Conservation (phyloP, 2,113 vertebrate species). For the Callipepla californica region DNA sequence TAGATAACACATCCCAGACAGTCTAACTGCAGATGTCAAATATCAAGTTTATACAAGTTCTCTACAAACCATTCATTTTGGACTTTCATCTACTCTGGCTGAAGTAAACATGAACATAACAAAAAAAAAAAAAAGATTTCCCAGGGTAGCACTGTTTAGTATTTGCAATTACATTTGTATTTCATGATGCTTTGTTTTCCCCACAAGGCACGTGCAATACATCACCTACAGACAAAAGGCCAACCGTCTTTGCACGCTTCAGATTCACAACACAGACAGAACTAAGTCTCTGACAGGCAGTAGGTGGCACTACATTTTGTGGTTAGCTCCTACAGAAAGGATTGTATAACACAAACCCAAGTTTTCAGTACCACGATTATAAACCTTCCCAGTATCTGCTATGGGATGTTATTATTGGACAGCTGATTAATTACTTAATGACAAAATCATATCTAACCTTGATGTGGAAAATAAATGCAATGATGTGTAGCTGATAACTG, state of each 20-base stretch:
- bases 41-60: background rate
- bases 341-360: background rate
- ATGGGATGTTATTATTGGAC: background rate
- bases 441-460: background rate
- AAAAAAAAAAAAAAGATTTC: background rate
- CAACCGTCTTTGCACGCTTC: background rate
- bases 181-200: background rate
- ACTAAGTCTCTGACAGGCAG: background rate
- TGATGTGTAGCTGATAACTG: background rate
- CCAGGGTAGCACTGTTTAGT: background rate
- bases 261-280: background rate
- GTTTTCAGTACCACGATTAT: background rate
- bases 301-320: background rate
- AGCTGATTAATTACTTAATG: background rate
- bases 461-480: background rate
- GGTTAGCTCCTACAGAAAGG: background rate
- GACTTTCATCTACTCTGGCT: background rate
- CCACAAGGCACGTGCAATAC: background rate
- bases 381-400: background rate
- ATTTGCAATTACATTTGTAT: background rate
- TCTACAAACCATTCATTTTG: background rate
- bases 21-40: background rate
- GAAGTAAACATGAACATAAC: background rate
- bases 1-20: background rate
- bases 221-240: background rate